Evolutionary conservation across 2,888 invertebrate species (phyloP).

Genomic region (Stenodera caucasica): DNA sequence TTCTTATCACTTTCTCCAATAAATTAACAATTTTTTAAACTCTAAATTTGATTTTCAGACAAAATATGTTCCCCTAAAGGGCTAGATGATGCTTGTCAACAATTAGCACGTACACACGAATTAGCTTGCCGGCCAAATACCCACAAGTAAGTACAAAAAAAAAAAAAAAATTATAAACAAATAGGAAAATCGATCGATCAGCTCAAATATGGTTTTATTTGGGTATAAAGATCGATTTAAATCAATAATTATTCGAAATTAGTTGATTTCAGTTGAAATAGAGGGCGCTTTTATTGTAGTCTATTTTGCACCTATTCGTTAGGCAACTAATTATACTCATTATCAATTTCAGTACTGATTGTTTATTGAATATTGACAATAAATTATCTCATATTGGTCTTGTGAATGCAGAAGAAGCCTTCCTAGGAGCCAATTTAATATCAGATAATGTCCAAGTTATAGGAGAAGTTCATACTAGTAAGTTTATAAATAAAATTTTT

Average conservation of each 20-base stretch:
- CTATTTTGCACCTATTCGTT: not conserved
- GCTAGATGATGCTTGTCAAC: slow-evolving; percentile 37
- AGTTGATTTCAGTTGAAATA: too few relatives aligned
- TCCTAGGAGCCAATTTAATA: slow-evolving; percentile 58
- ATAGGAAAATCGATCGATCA: not conserved
- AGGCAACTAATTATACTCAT: slow-evolving; percentile 61
- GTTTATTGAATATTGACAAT: slow-evolving; percentile 60
- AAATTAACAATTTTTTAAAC: too few relatives aligned
- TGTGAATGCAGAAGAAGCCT: slow-evolving; percentile 64
- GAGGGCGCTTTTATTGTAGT: too few relatives aligned
- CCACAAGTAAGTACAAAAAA: slow-evolving; percentile 33
- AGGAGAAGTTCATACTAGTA: slow-evolving; percentile 53
- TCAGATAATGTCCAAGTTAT: slow-evolving; percentile 56
- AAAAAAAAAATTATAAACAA: not conserved
- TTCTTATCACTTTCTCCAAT: too few relatives aligned
- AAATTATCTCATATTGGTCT: slow-evolving; percentile 63
- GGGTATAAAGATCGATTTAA: too few relatives aligned
- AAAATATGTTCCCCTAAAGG: slow-evolving; percentile 36
- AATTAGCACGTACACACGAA: slow-evolving; percentile 36
- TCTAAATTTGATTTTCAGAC: slow-evolving; percentile 30
- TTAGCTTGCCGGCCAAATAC: slow-evolving; percentile 33
- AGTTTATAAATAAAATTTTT: slow-evolving; percentile 12
- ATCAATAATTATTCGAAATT: too few relatives aligned
- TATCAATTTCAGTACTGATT: slow-evolving; percentile 60
- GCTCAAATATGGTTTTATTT: too few relatives aligned